Conservation (phyloP, 2,888 invertebrate genomes). For the Alloplasta piceator region DNA sequence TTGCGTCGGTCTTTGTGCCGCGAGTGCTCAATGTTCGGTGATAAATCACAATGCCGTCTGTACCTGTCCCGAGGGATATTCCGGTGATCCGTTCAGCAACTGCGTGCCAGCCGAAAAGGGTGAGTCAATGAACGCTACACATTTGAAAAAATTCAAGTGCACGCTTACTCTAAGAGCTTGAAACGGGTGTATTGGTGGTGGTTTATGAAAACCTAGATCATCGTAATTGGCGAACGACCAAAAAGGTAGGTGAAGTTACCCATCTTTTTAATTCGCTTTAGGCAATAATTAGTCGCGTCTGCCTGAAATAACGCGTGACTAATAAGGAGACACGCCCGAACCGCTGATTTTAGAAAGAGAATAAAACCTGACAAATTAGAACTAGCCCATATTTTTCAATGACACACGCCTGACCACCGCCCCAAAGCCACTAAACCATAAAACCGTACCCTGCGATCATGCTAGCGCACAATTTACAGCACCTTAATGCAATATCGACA, state of each 20-base stretch:
- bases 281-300: slow-evolving; percentile 37
- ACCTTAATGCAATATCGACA: slow-evolving; percentile 40
- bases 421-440: slow-evolving; percentile 1
- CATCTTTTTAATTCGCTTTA: slow-evolving; percentile 30
- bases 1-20: slow-evolving; percentile 85
- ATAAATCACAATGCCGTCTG: slow-evolving; percentile 86
- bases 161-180: slow-evolving; percentile 16
- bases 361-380: slow-evolving; percentile 39
- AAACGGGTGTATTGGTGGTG: slow-evolving; percentile 30
- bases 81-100: slow-evolving; percentile 85
- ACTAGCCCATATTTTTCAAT: slow-evolving; percentile 55
- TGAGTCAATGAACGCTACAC: slow-evolving; percentile 69
- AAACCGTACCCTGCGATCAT: slow-evolving; percentile 21
- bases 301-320: slow-evolving; percentile 47
- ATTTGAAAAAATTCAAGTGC: slow-evolving; percentile 26
- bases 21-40: slow-evolving; percentile 85
- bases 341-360: slow-evolving; percentile 15
- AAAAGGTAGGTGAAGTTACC: slow-evolving; percentile 54
- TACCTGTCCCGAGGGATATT: slow-evolving; percentile 84
- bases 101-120: slow-evolving; percentile 79
- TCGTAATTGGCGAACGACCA: slow-evolving; percentile 4
- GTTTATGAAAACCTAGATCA: slow-evolving; percentile 33
- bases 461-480: slow-evolving; percentile 20
- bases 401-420: slow-evolving; percentile 66
- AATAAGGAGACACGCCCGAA: slow-evolving; percentile 13